Conservation (phyloP, 2,888 invertebrate genomes). For the Sturmia bella region DNA sequence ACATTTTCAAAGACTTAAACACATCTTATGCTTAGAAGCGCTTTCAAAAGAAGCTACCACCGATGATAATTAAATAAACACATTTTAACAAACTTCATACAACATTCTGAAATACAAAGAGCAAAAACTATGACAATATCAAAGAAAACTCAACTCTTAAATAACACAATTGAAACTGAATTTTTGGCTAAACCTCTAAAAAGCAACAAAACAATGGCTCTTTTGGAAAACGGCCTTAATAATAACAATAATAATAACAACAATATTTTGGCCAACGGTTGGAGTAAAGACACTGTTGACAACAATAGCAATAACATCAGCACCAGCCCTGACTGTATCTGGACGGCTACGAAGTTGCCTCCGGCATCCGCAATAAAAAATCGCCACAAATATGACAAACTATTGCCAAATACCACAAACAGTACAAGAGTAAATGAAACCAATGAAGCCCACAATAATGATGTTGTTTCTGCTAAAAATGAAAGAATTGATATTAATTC, state of each 20-base stretch:
- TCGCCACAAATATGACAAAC: conserved; percentile 64
- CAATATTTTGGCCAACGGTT: conserved; percentile 52
- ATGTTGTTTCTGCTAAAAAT: conserved; percentile 38
- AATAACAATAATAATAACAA: conserved; percentile 42
- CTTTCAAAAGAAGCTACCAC: conserved; percentile 48
- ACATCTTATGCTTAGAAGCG: conserved; percentile 1
- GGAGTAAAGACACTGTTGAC: conserved; percentile 18
- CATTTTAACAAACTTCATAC: conserved; percentile 15
- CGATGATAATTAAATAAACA: conserved; percentile 51
- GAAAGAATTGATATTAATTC: conserved; percentile 31
- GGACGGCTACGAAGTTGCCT: conserved; percentile 44
- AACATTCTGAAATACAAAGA: conserved; percentile 21
- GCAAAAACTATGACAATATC: conserved; percentile 62
- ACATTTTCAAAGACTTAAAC: neutral
- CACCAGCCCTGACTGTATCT: conserved; percentile 1
- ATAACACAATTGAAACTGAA: conserved; percentile 64
- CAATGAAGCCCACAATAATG: conserved; percentile 40
- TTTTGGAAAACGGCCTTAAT: conserved; percentile 39
- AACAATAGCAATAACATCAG: conserved; percentile 4
- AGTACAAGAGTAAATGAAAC: conserved; percentile 57
- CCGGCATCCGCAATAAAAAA: conserved; percentile 43
- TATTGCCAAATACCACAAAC: conserved; percentile 63
- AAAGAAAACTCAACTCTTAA: conserved; percentile 57
- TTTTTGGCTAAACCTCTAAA: conserved; percentile 49
- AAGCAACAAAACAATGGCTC: conserved; percentile 48